Evolutionary conservation across 1,140 invertebrate genomes (phyloP), one percentile per base, ranked within the genome.

Genomic region (Danaus plexippus): DNA sequence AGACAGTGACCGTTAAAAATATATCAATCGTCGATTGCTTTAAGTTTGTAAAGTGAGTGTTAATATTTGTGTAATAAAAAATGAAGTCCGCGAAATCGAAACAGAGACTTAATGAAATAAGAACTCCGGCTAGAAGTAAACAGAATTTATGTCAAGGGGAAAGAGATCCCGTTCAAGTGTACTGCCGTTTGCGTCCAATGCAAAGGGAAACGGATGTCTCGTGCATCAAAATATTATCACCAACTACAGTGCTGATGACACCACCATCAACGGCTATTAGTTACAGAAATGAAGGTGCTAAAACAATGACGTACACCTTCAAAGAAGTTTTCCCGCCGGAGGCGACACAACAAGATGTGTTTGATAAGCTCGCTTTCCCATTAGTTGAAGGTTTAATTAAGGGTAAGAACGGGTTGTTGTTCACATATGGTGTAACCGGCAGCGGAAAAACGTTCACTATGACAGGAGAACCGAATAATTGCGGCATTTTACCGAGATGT

Each of bases 401-500:
- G 55, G 94, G 94, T 45, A 94, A 94, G 81, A 98, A 98, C 89
- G 95, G 94, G 43, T 87, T 98, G 13, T 82, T 99, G 7, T 98
- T 99, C 77, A 96, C 97, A 0, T 99, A 99, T 81, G 97, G 98
- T 15, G 95, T 99, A 2, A 99, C 97, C 5, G 96, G 96, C 1
- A 98, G 97, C 63, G 98, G 98, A 0, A 96, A 99, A 88, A 99
- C 98, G 0, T 97, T 93, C 73, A 99, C 97, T 1, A 97, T 99
- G 94, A 96, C 93, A 9, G 96, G 93, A 0, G 91, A 92, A 54
- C 80, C 91, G 0, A 87, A 92, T 9, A 92, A 97, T 73, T 92
- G 92, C 45, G 97, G 97, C 8, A 92, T 98, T 47, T 91, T 98
- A 83, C 96, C 96, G 0, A 89, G 97, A 44, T 94, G 92, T 78